A percentile compares a stretch with the other conserved stretches of the same genome.
These are phyloP conservation scores for Strix occidentalis DNA, from an alignment of 2,797 vertebrate species.

Conservation along the genomic window DNA sequence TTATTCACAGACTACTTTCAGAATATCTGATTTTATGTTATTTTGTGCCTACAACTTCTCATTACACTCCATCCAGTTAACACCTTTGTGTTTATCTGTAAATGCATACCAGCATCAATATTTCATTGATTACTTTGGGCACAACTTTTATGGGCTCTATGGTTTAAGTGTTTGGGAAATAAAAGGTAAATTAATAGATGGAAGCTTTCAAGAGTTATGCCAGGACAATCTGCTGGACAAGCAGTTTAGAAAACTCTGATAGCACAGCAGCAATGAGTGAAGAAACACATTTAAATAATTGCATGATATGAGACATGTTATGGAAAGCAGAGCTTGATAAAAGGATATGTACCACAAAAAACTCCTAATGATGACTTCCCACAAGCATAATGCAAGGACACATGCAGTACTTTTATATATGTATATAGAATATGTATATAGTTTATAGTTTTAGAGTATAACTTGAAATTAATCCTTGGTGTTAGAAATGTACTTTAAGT, in stretches of 20 bases:
- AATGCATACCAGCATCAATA: constrained; percentile 32
- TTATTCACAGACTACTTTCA: not conserved
- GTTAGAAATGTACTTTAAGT: not conserved
- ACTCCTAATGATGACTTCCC: not conserved
- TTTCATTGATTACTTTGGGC: constrained; percentile 54
- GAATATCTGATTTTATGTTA: not conserved
- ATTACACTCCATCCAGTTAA: constrained; percentile 20
- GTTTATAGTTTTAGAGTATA: not conserved
- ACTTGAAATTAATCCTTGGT: not conserved
- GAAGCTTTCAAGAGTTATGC: constrained; percentile 4
- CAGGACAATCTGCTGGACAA: constrained; percentile 37
- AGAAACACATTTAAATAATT: constrained; percentile 46
- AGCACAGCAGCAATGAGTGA: not conserved
- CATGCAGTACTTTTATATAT: not conserved
- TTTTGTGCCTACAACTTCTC: not conserved
- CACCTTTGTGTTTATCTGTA: constrained; percentile 22
- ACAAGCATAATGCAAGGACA: not conserved
- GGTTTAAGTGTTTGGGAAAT: constrained; percentile 44
- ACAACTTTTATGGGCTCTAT: constrained; percentile 17
- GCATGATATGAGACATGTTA: not conserved
- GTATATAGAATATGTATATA: not conserved
- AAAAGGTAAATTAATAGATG: constrained; percentile 31
- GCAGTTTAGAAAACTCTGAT: constrained; percentile 41
- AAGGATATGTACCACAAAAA: not conserved
- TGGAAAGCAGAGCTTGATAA: constrained; percentile 15